A percentile compares a stretch with the other conserved stretches of the same genome.
Conservation (phyloP, 2,888 invertebrate species). For the Catocala nupta region DNA sequence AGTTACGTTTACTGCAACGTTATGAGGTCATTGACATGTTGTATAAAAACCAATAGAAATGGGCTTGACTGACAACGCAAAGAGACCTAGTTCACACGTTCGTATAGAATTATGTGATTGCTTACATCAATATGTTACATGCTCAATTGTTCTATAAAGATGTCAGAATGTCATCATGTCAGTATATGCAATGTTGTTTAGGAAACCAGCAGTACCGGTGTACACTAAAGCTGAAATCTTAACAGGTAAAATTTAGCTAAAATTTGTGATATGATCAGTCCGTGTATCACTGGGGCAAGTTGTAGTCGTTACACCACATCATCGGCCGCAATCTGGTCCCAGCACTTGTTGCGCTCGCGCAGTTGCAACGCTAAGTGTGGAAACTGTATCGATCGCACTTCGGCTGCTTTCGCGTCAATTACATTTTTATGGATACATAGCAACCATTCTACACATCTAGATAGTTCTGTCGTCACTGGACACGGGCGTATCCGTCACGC, state of each 20-base stretch:
- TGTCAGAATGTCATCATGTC: slow-evolving; percentile 33
- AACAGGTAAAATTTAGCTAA: slow-evolving; percentile 3
- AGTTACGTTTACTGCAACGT: slow-evolving; percentile 33
- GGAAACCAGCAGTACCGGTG: background rate
- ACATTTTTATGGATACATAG: slow-evolving; percentile 54
- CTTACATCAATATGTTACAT: slow-evolving; percentile 42
- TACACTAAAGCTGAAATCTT: slow-evolving; percentile 2
- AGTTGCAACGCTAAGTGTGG: slow-evolving; percentile 63
- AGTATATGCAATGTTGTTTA: background rate
- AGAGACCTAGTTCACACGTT: slow-evolving; percentile 48
- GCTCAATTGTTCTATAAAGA: slow-evolving; percentile 44
- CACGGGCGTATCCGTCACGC: slow-evolving; percentile 41
- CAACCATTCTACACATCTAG: slow-evolving; percentile 48
- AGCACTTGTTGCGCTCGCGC: slow-evolving; percentile 62
- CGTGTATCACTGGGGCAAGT: slow-evolving; percentile 49
- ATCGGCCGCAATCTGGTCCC: slow-evolving; percentile 63
- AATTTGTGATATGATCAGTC: slow-evolving; percentile 27
- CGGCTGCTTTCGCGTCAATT: slow-evolving; percentile 65
- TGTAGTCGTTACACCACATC: slow-evolving; percentile 62
- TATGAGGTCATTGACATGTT: slow-evolving; percentile 49
- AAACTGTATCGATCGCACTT: slow-evolving; percentile 70
- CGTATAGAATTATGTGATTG: slow-evolving; percentile 34
- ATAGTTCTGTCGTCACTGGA: slow-evolving; percentile 57
- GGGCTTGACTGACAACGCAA: slow-evolving; percentile 38
- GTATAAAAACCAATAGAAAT: slow-evolving; percentile 35